Evolutionary conservation across 1,140 invertebrate genomes (phyloP), one percentile per base, ranked within the genome.

Genomic region (Psilanteris sp.): DNA sequence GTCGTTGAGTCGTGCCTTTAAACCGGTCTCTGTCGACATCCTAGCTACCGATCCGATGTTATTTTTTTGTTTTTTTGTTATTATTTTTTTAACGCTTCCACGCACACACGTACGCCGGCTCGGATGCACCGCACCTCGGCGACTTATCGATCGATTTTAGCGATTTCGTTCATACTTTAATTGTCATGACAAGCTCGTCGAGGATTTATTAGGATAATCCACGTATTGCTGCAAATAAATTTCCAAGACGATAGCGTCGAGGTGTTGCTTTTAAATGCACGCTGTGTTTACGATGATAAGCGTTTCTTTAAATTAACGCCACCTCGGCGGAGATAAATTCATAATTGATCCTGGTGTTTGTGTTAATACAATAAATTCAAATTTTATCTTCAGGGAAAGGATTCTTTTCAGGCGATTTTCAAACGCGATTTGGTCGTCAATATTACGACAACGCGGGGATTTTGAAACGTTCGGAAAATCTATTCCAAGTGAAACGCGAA

Each of bases 121-220:
- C n/a, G n/a, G n/a, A n/a, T 2, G 9, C 39, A 9, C 6, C 7
- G 5, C 39, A 44, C 11, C 22, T 27, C 18, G 9, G 15, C 31
- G 10, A 50, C 46, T 32, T 34, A 22, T 50, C 46, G 15, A 50
- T 36, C 46, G 29, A 32, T 32, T 34, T 34, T 18, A 34, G 6
- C 29, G 18, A 50, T 50, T 50, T 24, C 8, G 46, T 4, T 20
- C 31, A 24, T 13, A 34, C 46, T 34, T 36, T 50, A 34, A 50
- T 50, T 34, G 46, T 34, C 29, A 34, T 14, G 46, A 34, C 16
- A 24, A 36, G 15, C 24, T 46, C 4, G 41, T 3, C 8, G 4
- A 29, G n/a, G 18, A 50, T 50, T 50, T 50, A 50, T 50, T 50
- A 50, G 46, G 4, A 26, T 9, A 10, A 50, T 34, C 16, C 31